Evolutionary conservation across 2,888 invertebrate genomes (phyloP).

Genomic region (Tachina fera): DNA sequence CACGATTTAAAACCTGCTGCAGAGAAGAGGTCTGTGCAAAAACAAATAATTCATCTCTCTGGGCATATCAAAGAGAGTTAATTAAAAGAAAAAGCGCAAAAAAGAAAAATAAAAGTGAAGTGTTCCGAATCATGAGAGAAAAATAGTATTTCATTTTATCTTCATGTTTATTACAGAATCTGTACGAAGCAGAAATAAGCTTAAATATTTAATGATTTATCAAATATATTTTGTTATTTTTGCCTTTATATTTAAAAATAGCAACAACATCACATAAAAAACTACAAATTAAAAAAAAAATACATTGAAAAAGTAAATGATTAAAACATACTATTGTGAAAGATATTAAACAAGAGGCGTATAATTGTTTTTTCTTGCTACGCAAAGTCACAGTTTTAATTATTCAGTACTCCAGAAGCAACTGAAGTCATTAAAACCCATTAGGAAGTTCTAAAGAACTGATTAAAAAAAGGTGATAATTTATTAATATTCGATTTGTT

Average conservation of each 20-base stretch:
- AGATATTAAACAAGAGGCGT: conserved; percentile 43
- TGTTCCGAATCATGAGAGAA: conserved; percentile 27
- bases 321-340: background rate
- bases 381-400: conserved; percentile 4
- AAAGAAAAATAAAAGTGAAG: conserved; percentile 32
- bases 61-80: conserved; percentile 19
- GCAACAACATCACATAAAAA: conserved; percentile 49
- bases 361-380: conserved; percentile 27
- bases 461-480: conserved; percentile 59
- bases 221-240: conserved; percentile 63
- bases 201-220: conserved; percentile 58
- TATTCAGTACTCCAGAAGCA: conserved; percentile 30
- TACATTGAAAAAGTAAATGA: background rate
- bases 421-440: conserved; percentile 18
- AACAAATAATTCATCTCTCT: conserved; percentile 32
- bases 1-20: conserved; percentile 54
- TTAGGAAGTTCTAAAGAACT: conserved; percentile 38
- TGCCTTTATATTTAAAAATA: conserved; percentile 62
- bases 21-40: conserved; percentile 49
- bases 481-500: conserved; percentile 1
- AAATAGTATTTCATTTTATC: background rate
- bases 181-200: conserved; percentile 26
- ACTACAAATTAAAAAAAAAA: conserved; percentile 22
- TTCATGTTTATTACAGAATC: conserved; percentile 9
- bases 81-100: background rate